Evolutionary conservation across 2,888 invertebrate genomes (phyloP).

Genomic region (Conchocele bisecta): DNA sequence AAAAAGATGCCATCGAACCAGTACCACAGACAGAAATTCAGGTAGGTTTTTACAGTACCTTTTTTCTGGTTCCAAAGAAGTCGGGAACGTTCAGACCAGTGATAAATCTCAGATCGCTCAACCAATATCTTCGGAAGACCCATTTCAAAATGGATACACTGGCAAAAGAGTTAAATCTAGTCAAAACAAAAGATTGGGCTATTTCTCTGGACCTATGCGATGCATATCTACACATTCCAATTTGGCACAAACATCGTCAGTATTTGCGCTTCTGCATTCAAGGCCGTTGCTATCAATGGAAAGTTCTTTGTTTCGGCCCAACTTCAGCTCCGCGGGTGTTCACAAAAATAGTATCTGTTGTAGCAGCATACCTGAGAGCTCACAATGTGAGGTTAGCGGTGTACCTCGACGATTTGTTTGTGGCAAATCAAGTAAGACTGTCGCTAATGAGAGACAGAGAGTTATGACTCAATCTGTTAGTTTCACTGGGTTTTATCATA

Average conservation of each 20-base stretch:
- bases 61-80: slow-evolving; percentile 41
- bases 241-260: slow-evolving; percentile 18
- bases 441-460: slow-evolving; percentile 1
- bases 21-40: slow-evolving; percentile 15
- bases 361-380: slow-evolving; percentile 26
- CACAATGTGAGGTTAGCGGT: slow-evolving; percentile 12
- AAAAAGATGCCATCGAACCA: slow-evolving; percentile 30
- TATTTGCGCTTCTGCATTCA: slow-evolving; percentile 5
- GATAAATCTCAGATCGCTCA: slow-evolving; percentile 49
- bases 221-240: slow-evolving; percentile 38
- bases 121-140: slow-evolving; percentile 29
- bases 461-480: slow-evolving; percentile 11
- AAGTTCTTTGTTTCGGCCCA: slow-evolving; percentile 19
- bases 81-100: slow-evolving; percentile 34
- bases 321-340: slow-evolving; percentile 3
- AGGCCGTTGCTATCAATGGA: slow-evolving; percentile 14
- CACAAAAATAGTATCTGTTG: slow-evolving; percentile 31
- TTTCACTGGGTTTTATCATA: slow-evolving; percentile 16
- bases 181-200: slow-evolving; percentile 33
- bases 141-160: slow-evolving; percentile 53
- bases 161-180: slow-evolving; percentile 25
- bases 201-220: slow-evolving; percentile 27
- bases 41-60: slow-evolving; percentile 44
- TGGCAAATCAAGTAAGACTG: slow-evolving; percentile 4
- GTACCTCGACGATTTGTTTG: slow-evolving; percentile 52